Conservation (phyloP, 2,888 invertebrate genomes). For the Phymatocera aterrima region DNA sequence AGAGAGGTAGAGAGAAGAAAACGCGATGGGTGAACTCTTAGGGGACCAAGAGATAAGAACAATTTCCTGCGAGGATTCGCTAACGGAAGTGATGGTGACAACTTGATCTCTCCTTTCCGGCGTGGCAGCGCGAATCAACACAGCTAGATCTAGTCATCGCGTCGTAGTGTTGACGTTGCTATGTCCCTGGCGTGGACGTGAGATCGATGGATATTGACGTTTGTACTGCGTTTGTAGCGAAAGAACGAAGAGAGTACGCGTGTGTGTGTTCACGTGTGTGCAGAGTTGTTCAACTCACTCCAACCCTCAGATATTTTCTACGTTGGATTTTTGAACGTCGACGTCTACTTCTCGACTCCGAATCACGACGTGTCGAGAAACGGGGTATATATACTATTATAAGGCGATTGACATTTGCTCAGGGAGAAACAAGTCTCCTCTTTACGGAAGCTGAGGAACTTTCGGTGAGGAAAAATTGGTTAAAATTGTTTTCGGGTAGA, state of each 20-base stretch:
- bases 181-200: not conserved
- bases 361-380: not conserved
- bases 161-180: not conserved
- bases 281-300: slow-evolving; percentile 1
- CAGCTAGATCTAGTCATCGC: slow-evolving; percentile 6
- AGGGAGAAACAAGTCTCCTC: too few species aligned
- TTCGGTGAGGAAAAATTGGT: too few species aligned
- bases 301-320: not conserved
- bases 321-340: too few species aligned
- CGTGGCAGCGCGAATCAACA: slow-evolving; percentile 52
- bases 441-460: too few species aligned
- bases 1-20: slow-evolving; percentile 42
- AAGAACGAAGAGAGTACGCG: not conserved
- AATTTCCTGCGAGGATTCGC: slow-evolving; percentile 62
- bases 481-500: too few species aligned
- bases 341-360: slow-evolving; percentile 19
- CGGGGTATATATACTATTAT: too few species aligned
- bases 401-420: too few species aligned
- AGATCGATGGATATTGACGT: slow-evolving; percentile 39
- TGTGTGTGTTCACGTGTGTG: not conserved
- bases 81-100: slow-evolving; percentile 58
- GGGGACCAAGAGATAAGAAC: slow-evolving; percentile 64
- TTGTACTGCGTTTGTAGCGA: too few species aligned
- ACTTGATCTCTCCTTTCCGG: slow-evolving; percentile 56
- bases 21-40: slow-evolving; percentile 63